A percentile compares a stretch with the other conserved stretches of the same genome.
phyloP scores from a whole-genome alignment of 1,140 invertebrate genomes.

The Papilio machaon region DNA sequence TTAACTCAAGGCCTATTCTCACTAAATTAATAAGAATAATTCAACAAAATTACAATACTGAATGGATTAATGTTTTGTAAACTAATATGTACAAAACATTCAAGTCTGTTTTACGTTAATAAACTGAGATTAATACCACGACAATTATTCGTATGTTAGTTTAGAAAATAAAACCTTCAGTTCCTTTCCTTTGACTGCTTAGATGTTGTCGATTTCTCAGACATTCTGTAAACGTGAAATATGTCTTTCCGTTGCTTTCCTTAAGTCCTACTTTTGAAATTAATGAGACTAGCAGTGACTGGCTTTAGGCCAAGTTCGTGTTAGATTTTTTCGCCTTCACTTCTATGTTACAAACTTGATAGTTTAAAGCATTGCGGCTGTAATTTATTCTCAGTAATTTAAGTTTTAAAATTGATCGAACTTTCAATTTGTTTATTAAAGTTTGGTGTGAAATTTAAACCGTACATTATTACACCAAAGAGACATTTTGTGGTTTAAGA shows the following conservation, averaged over 20 bases:
- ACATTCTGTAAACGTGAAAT: slow-evolving; percentile 5
- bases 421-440: slow-evolving; percentile 12
- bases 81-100: background rate
- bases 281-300: slow-evolving; percentile 33
- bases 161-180: background rate
- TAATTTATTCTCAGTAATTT: slow-evolving; percentile 34
- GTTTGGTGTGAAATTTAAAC: background rate
- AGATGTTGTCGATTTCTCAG: background rate
- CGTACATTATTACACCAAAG: background rate
- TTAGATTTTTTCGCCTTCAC: slow-evolving; percentile 30
- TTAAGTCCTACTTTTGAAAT: slow-evolving; percentile 36
- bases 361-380: slow-evolving; percentile 35
- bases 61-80: background rate
- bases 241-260: slow-evolving; percentile 27
- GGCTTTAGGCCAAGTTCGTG: slow-evolving; percentile 33
- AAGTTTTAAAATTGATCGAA: slow-evolving; percentile 30
- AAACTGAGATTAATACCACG: background rate
- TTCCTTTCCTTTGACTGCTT: background rate
- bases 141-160: background rate
- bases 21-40: no score
- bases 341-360: slow-evolving; percentile 35
- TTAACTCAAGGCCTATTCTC: no score
- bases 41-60: background rate
- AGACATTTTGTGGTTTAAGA: no score
- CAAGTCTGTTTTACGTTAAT: background rate